phyloP scores from a whole-genome alignment of 2,888 invertebrate species.

The Chirona hameri region DNA sequence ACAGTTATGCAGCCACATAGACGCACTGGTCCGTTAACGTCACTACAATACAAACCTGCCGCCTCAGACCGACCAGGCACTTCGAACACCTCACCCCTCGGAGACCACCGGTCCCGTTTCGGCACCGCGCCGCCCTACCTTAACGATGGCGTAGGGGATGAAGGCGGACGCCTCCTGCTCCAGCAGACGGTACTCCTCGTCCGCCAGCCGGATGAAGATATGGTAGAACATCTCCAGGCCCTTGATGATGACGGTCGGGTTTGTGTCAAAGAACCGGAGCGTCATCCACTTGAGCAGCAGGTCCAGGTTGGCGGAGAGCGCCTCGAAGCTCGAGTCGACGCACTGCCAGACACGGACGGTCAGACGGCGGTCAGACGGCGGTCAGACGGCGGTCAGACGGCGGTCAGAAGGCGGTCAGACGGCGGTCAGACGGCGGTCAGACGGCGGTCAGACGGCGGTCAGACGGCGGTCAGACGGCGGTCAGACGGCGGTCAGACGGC shows the following conservation, averaged over 20 bases:
- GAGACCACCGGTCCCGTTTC: not conserved
- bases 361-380: not conserved
- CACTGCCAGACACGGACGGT: conserved; percentile 53
- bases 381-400: not conserved
- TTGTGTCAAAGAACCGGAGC: conserved; percentile 95
- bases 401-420: not conserved
- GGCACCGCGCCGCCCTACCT: conserved; percentile 52
- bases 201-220: conserved; percentile 75
- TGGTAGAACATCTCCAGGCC: conserved; percentile 85
- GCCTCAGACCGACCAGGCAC: no score
- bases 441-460: not conserved
- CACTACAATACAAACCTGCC: no score
- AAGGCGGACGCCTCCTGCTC: conserved; percentile 91
- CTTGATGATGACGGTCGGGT: conserved; percentile 92
- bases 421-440: not conserved
- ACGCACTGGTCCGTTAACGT: no score
- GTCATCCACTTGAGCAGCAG: conserved; percentile 95
- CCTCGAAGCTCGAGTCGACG: conserved; percentile 68
- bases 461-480: conserved; percentile 36
- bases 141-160: conserved; percentile 88
- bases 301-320: conserved; percentile 85
- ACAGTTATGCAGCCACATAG: no score
- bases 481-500: conserved; percentile 38
- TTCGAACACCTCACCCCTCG: no score
- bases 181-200: conserved; percentile 76